Base-by-base conservation (phyloP, 1,140 invertebrate genomes). In the Drosophila bifasciata region DNA sequence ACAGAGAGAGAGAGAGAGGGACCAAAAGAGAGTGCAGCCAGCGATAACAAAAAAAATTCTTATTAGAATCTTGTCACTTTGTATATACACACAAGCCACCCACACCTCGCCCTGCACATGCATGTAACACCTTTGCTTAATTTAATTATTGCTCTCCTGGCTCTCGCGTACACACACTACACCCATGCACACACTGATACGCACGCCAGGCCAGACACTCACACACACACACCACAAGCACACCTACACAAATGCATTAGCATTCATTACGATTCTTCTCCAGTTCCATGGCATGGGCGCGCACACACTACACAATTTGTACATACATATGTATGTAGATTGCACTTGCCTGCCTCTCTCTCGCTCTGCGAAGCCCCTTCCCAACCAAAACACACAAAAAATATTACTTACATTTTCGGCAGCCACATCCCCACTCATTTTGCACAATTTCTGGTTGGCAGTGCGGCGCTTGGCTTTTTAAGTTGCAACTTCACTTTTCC, bases 401-500 rank as follows among this genome's bases (percentile, higher is more conserved):
- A 55, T 48, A 46, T 71, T 88, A 90, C 88, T 90, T 90, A 90
- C 88, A 89, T 90, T 90, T 77, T 86, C 83, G 53, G 66, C 70
- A 80, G 79, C 88, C 72, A 88, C 88, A 84, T 90, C 88, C 73
- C 79, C 88, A 78, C 88, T 88, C 88, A 90, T 84, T 84, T 90
- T 86, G 70, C 73, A 85, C 63, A 74, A 74, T 77, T 85, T 79
- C 43, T 62, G 40, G 43, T 63, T 66, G 58, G 63, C 76, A 80
- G 71, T 75, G 64, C 71, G 71, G 53, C 69, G 62, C 62, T 73
- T 77, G 77, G 74, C 70, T 80, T 66, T 79, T 77, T 58, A 59
- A 59, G 25, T 44, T 32, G 70, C 25, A 19, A 43, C 23, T 64
- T 50, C 19, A 43, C 19, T 63, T 60, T 57, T 41, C 23, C 21